Conservation (phyloP, 2,797 vertebrate species). For the Myotis vivesi region DNA sequence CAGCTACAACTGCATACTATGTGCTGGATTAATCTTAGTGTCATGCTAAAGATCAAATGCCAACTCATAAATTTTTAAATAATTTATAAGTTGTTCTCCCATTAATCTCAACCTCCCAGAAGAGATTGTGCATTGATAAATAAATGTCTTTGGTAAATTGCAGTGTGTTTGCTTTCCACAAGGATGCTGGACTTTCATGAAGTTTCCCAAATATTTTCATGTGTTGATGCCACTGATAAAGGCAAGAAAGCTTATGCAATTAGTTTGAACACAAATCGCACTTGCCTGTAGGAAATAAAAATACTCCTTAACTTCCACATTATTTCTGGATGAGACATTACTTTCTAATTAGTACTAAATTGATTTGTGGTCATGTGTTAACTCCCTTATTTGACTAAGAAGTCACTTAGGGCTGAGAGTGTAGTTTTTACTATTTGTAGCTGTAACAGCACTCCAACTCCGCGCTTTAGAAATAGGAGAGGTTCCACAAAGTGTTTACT, state of each 20-base stretch:
- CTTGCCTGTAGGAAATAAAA: constrained; percentile 6
- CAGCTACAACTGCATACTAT: constrained; percentile 1
- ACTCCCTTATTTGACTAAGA: background rate
- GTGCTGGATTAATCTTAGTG: constrained; percentile 56
- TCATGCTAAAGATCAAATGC: constrained; percentile 43
- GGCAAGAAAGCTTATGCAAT: background rate
- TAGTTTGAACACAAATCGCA: background rate
- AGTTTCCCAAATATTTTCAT: background rate
- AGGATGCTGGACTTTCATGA: constrained; percentile 11
- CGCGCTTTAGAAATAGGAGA: background rate
- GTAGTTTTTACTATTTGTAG: background rate
- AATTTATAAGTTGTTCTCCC: background rate
- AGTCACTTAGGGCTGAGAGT: fast-evolving
- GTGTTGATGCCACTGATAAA: background rate
- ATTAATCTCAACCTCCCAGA: constrained; percentile 47
- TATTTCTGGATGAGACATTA: background rate
- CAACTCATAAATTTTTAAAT: constrained; percentile 59
- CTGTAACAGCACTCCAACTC: background rate
- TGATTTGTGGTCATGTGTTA: background rate
- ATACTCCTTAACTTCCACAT: background rate
- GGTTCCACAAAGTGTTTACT: background rate
- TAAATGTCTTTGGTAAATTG: constrained; percentile 6
- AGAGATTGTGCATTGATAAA: background rate
- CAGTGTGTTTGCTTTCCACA: background rate
- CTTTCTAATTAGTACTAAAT: background rate